Evolutionary conservation across 2,888 invertebrate genomes (phyloP), one percentile per base, ranked within the genome.

Genomic region (Suillia variegata): DNA sequence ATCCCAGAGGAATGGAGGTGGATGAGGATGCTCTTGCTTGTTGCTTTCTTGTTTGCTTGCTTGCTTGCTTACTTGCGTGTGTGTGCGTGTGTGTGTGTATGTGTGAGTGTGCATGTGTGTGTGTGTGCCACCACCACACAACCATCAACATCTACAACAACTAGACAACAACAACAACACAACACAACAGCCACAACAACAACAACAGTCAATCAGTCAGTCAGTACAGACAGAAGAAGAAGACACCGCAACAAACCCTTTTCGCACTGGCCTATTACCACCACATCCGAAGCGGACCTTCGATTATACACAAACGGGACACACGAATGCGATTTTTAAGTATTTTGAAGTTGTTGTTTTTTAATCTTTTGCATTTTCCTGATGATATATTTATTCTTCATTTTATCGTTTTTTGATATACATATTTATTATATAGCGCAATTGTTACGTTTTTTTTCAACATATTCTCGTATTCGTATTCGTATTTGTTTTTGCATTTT

Each of bases 231-330:
- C n/a, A n/a, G n/a, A n/a, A n/a, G n/a, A n/a, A n/a, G n/a, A n/a
- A n/a, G n/a, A n/a, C n/a, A n/a, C n/a, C n/a, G n/a, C n/a, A n/a
- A n/a, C n/a, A n/a, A n/a, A n/a, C n/a, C 24, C n/a, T 18, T 42
- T 49, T 20, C 33, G 12, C 21, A 12, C 31, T 12, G 33, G 48
- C 53, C 22, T 20, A 8, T 53, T 20, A 20, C 17, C 38, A 4
- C 21, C 20, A 52, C 57, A 24, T 17, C 49, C 18, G n/a, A 24
- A 45, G 8, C 20, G 57, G 50, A 53, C 64, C 70, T 68, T 76
- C 72, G 73, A 74, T 74, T 66, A 34, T 75, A 62, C 75, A 71
- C 73, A 75, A 76, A 76, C 75, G 76, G 76, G 75, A 74, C 70
- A 72, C 76, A 76, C 72, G 71, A 74, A 74, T 74, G 75, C 73